A percentile compares a stretch with the other conserved stretches of the same genome.
These are phyloP conservation scores for Gorsachius magnificus DNA, from an alignment of 2,797 vertebrate species.

Conservation along the genomic window DNA sequence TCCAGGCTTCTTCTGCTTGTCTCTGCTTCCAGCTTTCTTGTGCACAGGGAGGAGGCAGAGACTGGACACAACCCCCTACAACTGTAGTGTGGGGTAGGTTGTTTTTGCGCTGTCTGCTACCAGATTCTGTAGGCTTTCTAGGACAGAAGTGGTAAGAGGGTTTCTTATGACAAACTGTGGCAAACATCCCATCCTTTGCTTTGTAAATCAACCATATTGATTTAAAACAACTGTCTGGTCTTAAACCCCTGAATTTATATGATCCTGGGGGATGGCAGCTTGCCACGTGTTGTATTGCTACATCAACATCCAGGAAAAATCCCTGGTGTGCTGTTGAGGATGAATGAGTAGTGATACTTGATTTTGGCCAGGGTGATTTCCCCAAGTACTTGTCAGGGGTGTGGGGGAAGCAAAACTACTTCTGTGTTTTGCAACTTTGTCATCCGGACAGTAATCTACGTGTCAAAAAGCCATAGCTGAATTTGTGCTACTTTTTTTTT, in stretches of 20 bases:
- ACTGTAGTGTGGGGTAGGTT: accelerated
- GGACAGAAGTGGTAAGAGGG: neutral
- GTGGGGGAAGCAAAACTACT: neutral
- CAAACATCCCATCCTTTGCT: neutral
- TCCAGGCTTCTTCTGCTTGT: neutral
- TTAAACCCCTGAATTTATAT: neutral
- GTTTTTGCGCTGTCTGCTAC: too few species aligned
- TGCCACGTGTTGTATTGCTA: neutral
- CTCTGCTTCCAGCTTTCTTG: neutral
- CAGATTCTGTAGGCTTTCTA: neutral
- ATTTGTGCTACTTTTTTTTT: neutral
- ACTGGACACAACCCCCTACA: neutral
- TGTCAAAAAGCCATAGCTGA: neutral
- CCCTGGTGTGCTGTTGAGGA: neutral
- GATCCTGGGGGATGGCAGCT: neutral
- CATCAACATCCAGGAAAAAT: neutral
- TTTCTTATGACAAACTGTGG: neutral
- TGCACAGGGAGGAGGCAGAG: neutral
- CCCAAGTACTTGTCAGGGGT: neutral
- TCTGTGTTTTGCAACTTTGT: neutral
- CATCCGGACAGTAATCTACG: neutral
- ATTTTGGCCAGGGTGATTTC: neutral
- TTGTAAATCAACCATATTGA: neutral
- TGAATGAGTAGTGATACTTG: neutral
- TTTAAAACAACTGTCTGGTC: neutral